Conservation (phyloP, 2,797 vertebrate genomes). For the Malurus leucopterus region DNA sequence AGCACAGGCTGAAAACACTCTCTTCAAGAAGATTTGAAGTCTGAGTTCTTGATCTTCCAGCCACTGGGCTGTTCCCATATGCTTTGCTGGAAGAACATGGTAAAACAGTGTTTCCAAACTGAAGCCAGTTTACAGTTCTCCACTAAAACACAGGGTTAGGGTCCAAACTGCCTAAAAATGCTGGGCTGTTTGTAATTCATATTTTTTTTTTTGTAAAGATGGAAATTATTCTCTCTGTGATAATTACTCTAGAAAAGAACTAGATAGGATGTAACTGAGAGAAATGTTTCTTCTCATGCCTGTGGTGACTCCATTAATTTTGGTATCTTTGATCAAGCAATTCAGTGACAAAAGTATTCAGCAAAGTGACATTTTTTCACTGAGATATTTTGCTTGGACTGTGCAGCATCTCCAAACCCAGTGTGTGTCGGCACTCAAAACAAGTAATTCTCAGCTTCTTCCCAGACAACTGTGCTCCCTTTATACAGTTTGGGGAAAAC, state of each 20-base stretch:
- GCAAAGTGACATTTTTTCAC: background rate
- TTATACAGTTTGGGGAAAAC: background rate
- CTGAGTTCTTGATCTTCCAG: background rate
- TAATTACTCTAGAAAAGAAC: constrained; percentile 1
- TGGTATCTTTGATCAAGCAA: constrained; percentile 20
- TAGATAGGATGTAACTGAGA: background rate
- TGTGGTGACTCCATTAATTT: background rate
- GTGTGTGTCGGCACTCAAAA: background rate
- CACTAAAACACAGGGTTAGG: background rate
- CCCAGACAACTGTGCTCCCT: background rate
- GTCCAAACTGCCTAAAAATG: background rate
- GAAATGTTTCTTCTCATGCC: background rate
- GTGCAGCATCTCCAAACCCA: constrained; percentile 2
- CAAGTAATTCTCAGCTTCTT: constrained; percentile 13
- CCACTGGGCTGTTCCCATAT: background rate
- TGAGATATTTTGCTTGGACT: background rate
- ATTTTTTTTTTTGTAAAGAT: background rate
- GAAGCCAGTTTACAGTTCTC: background rate
- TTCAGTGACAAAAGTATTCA: constrained; percentile 18
- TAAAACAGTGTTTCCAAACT: background rate
- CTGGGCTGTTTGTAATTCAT: background rate
- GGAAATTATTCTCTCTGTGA: background rate
- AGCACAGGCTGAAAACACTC: background rate
- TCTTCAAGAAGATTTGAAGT: background rate
- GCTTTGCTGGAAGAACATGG: background rate